Base-by-base conservation (phyloP, 2,113 vertebrate genomes). In the Pan paniscus region DNA sequence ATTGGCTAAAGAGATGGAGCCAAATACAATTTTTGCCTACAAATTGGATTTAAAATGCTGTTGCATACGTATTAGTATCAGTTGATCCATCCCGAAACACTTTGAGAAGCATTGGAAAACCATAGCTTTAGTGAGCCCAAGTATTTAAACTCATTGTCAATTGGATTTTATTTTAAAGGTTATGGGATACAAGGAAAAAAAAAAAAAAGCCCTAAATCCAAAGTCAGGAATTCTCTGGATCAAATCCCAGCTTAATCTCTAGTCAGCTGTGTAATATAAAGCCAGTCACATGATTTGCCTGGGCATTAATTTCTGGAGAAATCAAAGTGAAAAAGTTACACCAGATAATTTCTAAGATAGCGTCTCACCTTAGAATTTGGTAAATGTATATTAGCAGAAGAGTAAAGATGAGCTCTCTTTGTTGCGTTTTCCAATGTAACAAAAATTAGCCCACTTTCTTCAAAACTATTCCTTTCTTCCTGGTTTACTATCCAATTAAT, bases 401-500 rank as follows among this genome's bases (percentile, higher is more conserved):
- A 68, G 10, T 68, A 35, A 61, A 73, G 9, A 50, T 79, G 11
- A 81, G 13, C 17, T 84, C 4, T 89, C 75, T 81, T 38, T 88
- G 23, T 61, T 84, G 40, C 3, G 81, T 75, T 97, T 85, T 27
- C 16, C 30, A 85, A 5, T 84, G 48, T 92, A 55, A 72, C 5
- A 14, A 92, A 89, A 88, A 90, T 59, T 75, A 78, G 93, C 89
- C 89, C 6, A 57, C 23, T 55, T 67, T 25, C 13, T 64, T 89
- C 16, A 17, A 97, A 86, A 59, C 68, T 57, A 88, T 88, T 84
- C 27, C 38, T 96, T 93, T 68, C 10, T 81, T 78, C 14, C 35
- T 38, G 25, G 35, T 87, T 97, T 91, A 57, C 27, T 96, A 92
- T 88, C 11, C 32, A 76, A 8, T 70, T 75, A 89, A 89, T 48